Conservation (phyloP, 2,797 vertebrate genomes). For the Xenopus petersii region DNA sequence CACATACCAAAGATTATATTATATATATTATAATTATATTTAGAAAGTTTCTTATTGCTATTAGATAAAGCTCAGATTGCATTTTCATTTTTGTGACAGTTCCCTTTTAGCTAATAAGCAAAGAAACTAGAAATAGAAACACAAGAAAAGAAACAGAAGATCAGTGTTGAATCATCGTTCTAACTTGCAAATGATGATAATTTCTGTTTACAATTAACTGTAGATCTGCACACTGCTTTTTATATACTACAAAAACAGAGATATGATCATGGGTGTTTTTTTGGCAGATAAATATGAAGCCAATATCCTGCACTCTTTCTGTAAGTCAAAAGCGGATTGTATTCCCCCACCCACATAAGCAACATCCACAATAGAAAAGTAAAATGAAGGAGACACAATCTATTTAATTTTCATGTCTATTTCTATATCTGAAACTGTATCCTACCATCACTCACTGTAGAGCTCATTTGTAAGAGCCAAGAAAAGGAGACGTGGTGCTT, state of each 20-base stretch:
- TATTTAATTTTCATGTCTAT: slow-evolving; percentile 9
- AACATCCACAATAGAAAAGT: not conserved
- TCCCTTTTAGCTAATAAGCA: no score
- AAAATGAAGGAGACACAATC: not conserved
- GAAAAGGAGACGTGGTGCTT: slow-evolving; percentile 9
- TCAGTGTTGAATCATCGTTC: no score
- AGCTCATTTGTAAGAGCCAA: slow-evolving; percentile 7
- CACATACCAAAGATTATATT: no score
- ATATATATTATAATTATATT: no score
- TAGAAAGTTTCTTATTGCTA: no score
- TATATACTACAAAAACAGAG: slow-evolving; percentile 13
- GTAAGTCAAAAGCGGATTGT: not conserved
- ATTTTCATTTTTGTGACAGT: no score
- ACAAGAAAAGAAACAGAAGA: no score
- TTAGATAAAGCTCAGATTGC: no score
- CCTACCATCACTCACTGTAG: slow-evolving; percentile 22
- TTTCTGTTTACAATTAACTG: slow-evolving; percentile 17
- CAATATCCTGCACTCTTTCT: slow-evolving; percentile 6
- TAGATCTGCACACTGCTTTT: not conserved
- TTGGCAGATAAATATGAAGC: slow-evolving; percentile 3
- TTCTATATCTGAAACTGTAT: slow-evolving; percentile 11
- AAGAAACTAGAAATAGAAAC: no score
- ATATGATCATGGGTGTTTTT: slow-evolving; percentile 12
- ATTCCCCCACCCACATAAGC: not conserved
- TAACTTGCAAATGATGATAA: not conserved